Conservation (phyloP, 2,113 vertebrate species). For the Syrmaticus mikado region DNA sequence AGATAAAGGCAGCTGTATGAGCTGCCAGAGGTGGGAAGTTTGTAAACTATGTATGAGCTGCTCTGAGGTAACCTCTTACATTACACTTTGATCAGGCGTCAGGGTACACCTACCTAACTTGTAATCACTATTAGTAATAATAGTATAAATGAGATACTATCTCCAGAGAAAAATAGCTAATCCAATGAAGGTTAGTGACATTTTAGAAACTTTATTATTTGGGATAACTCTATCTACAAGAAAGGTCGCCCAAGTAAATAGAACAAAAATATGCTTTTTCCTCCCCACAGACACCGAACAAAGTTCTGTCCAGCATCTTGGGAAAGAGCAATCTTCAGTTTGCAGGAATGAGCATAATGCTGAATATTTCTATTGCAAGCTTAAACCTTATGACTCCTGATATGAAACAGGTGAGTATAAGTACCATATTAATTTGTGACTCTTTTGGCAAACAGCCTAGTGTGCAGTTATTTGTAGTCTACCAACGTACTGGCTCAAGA, state of each 20-base stretch:
- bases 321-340: constrained; percentile 99
- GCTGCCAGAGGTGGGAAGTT: background rate
- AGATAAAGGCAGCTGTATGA: background rate
- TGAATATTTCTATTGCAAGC: constrained; percentile 97
- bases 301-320: constrained; percentile 92
- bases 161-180: background rate
- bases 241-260: background rate
- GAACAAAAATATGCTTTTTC: constrained; percentile 35
- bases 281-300: constrained; percentile 88
- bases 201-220: background rate
- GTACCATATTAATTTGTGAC: background rate
- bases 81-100: background rate
- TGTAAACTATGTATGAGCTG: background rate
- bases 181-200: background rate
- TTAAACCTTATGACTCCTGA: constrained; percentile 96
- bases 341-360: constrained; percentile 94
- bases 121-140: background rate
- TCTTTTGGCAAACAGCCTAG: background rate
- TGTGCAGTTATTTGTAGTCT: background rate
- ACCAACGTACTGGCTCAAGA: background rate
- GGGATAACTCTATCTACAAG: background rate
- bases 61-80: background rate
- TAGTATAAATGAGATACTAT: background rate
- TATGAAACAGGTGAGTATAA: constrained; percentile 91
- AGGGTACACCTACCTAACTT: background rate